Evolutionary conservation across 2,888 invertebrate species (phyloP).

Genomic region (Piscicola geometra): DNA sequence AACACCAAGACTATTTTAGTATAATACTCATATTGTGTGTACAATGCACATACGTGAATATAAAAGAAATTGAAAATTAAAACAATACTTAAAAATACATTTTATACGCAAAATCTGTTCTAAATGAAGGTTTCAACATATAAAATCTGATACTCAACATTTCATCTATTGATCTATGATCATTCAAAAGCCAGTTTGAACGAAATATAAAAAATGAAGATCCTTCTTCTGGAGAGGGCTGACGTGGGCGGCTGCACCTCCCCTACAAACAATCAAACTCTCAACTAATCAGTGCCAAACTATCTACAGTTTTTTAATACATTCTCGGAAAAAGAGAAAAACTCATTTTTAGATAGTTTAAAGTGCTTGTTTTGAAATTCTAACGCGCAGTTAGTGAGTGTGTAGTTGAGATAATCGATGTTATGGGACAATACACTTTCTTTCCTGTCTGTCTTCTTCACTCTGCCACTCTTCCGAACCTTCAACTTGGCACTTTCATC

Average conservation of each 20-base stretch:
- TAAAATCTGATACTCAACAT: too few species aligned
- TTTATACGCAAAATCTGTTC: too few species aligned
- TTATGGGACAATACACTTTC: neutral
- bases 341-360: neutral
- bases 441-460: neutral
- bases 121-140: too few species aligned
- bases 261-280: neutral
- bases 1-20: too few species aligned
- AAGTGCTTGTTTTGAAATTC: constrained; percentile 13
- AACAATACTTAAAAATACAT: too few species aligned
- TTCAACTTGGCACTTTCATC: neutral
- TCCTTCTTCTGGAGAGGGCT: too few species aligned
- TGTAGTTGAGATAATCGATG: constrained; percentile 6
- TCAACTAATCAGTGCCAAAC: too few species aligned
- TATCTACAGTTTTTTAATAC: constrained; percentile 2
- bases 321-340: neutral
- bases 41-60: too few species aligned
- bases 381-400: neutral
- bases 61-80: too few species aligned
- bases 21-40: too few species aligned
- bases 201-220: neutral
- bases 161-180: neutral
- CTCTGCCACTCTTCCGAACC: neutral
- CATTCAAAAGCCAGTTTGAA: neutral
- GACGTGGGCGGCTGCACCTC: neutral